Conservation (phyloP, 2,797 vertebrate species). For the Peromyscus melanophrys region DNA sequence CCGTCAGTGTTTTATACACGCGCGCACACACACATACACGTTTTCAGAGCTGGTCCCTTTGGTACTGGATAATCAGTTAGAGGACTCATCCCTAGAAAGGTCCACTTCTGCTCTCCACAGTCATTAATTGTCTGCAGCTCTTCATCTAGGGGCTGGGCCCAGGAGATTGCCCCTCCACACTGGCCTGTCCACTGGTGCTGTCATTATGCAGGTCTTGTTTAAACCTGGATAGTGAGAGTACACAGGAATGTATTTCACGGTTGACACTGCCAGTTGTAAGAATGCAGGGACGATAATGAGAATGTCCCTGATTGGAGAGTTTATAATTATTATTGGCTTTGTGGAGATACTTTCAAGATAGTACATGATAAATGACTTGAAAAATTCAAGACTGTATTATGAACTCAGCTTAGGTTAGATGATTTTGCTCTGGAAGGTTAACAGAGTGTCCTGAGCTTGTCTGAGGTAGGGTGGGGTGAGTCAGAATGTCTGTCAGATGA, state of each 20-base stretch:
- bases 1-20: background rate
- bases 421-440: background rate
- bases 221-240: background rate
- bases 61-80: background rate
- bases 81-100: background rate
- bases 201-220: background rate
- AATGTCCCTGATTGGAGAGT: background rate
- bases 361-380: background rate
- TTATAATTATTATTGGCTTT: background rate
- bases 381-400: background rate
- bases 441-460: background rate
- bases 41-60: background rate
- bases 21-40: background rate
- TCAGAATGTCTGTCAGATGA: background rate
- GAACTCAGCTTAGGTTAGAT: background rate
- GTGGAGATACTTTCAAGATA: background rate
- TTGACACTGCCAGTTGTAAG: background rate
- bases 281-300: background rate
- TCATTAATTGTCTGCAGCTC: background rate
- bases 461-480: background rate
- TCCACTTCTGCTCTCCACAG: background rate
- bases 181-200: background rate
- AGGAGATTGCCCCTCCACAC: background rate
- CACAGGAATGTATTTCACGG: background rate
- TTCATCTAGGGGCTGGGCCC: background rate